Evolutionary conservation across 2,888 invertebrate genomes (phyloP), one percentile per base, ranked within the genome.

Genomic region (Encarsia formosa): DNA sequence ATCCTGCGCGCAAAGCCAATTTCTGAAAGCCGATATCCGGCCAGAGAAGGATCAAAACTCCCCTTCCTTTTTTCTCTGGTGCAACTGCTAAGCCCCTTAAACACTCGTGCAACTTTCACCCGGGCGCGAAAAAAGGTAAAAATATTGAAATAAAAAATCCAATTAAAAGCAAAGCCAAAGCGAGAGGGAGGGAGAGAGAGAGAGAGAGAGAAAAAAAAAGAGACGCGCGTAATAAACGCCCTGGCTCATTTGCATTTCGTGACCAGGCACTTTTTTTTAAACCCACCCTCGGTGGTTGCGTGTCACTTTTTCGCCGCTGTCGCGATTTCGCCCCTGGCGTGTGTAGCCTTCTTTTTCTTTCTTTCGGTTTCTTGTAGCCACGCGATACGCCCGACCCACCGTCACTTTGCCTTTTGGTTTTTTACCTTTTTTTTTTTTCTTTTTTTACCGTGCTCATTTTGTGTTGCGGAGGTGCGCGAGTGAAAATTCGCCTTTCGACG

Each of bases 191-290:
- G 22, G 16, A 34, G 20, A 34, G 20, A 24, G 15, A 6, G 35
- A 19, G 24, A 15, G 9, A 32, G 31, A n/a, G n/a, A n/a, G 2
- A 13, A 22, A 23, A 22, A 15, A 13, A 38, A 15, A 29, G 22
- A 23, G 13, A 18, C 5, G 22, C 31, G 20, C 9, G 35, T 6
- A 16, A 24, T n/a, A n/a, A n/a, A n/a, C n/a, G n/a, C n/a, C 37
- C 8, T 29, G 54, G 59, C 62, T 67, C 64, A 64, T 68, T 68
- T 68, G 64, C 65, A 66, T 67, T 65, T 67, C 68, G 67, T 68
- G 68, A 67, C 65, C 58, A 58, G 55, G 59, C 59, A 61, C 63
- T 67, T 63, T 63, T 61, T 61, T 48, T 58, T 54, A n/a, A n/a
- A n/a, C n/a, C n/a, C n/a, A n/a, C n/a, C n/a, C n/a, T n/a, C n/a